phyloP scores from a whole-genome alignment of 37 sponge, comb jelly and placozoan species.

The Eunapius fragilis region DNA sequence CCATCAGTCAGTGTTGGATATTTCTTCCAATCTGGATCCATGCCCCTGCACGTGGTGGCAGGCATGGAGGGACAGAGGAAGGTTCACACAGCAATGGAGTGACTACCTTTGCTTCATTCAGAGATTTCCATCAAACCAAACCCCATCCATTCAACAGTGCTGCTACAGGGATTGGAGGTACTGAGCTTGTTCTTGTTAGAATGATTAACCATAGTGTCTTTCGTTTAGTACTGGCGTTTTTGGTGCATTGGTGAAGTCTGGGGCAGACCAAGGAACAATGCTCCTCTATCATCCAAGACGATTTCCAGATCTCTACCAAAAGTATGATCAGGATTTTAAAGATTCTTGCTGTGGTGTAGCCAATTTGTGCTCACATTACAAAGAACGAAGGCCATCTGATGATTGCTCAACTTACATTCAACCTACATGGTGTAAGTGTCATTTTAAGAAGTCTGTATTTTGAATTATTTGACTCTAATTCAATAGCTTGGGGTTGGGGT shows the following conservation, averaged over 20 bases:
- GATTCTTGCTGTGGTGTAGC: slow-evolving; percentile 41
- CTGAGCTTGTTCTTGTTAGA: not conserved
- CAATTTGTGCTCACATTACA: slow-evolving; percentile 39
- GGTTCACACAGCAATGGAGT: not conserved
- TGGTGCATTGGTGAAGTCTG: slow-evolving; percentile 2
- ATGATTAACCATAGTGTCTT: slow-evolving; percentile 4
- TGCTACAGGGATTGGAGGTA: not conserved
- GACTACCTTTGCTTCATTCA: slow-evolving; percentile 4
- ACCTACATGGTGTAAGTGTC: slow-evolving; percentile 25
- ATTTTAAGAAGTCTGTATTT: not conserved
- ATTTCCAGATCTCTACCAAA: not conserved
- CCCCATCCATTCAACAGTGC: not conserved
- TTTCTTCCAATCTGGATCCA: not conserved
- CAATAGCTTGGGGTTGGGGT: slow-evolving; percentile 61
- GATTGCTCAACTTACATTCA: slow-evolving; percentile 36
- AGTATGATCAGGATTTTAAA: slow-evolving; percentile 31
- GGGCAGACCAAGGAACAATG: slow-evolving; percentile 13
- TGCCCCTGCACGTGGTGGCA: slow-evolving; percentile 28
- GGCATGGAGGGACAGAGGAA: slow-evolving; percentile 11
- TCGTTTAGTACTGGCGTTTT: too few relatives aligned
- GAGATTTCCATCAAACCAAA: not conserved
- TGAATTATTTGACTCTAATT: not conserved
- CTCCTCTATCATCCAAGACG: slow-evolving; percentile 12
- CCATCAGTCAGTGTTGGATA: not conserved
- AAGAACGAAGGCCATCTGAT: slow-evolving; percentile 41